These are phyloP conservation scores for Dorcus hopei DNA, from an alignment of 2,888 invertebrate genomes.

Conservation along the genomic window DNA sequence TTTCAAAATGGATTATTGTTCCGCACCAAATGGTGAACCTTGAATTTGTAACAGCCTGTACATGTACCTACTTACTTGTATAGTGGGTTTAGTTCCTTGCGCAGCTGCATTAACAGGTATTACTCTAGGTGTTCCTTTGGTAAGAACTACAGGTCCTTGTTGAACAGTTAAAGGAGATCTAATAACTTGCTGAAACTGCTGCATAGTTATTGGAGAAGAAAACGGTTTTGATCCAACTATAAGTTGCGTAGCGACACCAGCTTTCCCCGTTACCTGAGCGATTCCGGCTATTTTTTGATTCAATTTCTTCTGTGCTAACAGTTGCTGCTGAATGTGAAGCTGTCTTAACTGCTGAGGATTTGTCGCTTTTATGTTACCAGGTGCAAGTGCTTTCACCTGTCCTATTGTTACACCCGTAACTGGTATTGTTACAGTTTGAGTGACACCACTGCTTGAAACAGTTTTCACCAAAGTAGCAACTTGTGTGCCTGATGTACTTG, in stretches of 20 bases:
- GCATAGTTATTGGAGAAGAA: conserved; percentile 65
- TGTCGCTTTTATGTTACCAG: conserved; percentile 49
- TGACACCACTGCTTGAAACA: conserved; percentile 47
- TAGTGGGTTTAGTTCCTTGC: conserved; percentile 58
- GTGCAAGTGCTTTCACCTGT: conserved; percentile 39
- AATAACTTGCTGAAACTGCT: conserved; percentile 69
- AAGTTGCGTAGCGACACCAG: conserved; percentile 62
- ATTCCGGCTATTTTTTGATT: conserved; percentile 63
- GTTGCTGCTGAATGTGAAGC: conserved; percentile 58
- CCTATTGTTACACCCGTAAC: conserved; percentile 53
- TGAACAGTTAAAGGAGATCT: conserved; percentile 51
- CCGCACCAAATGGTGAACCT: no score
- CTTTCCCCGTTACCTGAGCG: conserved; percentile 50
- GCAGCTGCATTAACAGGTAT: conserved; percentile 60
- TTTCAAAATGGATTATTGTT: no score
- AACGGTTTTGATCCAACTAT: conserved; percentile 66
- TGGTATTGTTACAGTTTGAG: conserved; percentile 54
- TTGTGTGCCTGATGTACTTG: conserved; percentile 53
- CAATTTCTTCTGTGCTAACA: conserved; percentile 54
- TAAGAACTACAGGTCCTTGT: conserved; percentile 59
- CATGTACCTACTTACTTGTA: conserved; percentile 49
- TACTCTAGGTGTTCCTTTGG: conserved; percentile 62
- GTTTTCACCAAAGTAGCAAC: conserved; percentile 66
- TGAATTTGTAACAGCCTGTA: no score
- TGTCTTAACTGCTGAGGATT: conserved; percentile 66